Evolutionary conservation across 2,797 vertebrate genomes (phyloP), one percentile per base, ranked within the genome.

Genomic region (Betta splendens): DNA sequence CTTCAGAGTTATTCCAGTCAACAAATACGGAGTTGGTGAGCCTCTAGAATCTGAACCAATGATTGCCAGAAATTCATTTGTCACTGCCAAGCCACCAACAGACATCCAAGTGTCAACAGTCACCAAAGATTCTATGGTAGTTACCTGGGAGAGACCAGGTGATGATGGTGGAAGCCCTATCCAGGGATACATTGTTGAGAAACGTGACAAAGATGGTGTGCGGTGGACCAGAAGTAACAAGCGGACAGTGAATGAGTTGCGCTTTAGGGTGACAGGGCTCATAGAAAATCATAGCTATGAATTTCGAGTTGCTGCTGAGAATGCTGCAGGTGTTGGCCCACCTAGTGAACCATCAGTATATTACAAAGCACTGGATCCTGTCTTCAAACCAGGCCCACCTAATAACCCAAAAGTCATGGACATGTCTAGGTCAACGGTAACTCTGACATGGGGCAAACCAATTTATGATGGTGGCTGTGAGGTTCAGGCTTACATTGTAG

Each of bases 381-480:
- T 97, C 84, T 99, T 98, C 73, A 95, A 96, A 84, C 94, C 98
- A 74, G 98, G 98, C 18, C 96, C 96, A 63, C 97, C 98, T 73
- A 99, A 96, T 82, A 99, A 98, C 70, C 96, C 97, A 33, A 98
- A 94, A 83, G 93, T 95, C 64, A 92, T 86, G 7, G 94, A 99
- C 85, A 86, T 94, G 65, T 96, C 97, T 64, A 94, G 94, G 85
- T 94, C 95, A 64, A 95, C 97, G 21, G 94, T 98, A 65, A 94
- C 94, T 56, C 91, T 99, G 69, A 92, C 93, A 64, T 99, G 98
- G 98, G 90, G 95, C 46, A 98, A 96, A 85, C 98, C 98, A 36
- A 99, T 99, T 73, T 99, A 99, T 87, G 98, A 99, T 53, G 98
- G 98, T 75, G 97, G 96, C 57, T 94, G 95, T 93, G 95, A 98